A percentile compares a stretch with the other conserved stretches of the same genome.
Conservation (phyloP, 1,140 invertebrate species). For the Planococcus citri region DNA sequence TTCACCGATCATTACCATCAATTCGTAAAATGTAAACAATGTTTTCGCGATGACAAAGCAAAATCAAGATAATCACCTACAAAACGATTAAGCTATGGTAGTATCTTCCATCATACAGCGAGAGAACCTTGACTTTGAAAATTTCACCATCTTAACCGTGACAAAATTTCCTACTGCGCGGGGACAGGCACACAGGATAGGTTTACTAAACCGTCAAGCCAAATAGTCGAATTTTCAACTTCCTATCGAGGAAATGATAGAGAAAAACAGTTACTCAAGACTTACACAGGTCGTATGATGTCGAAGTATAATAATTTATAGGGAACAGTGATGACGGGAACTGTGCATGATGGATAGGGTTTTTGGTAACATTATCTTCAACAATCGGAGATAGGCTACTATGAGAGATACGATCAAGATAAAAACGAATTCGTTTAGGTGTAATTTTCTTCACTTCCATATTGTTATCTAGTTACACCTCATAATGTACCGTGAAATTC, state of each 20-base stretch:
- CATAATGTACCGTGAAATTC: not conserved
- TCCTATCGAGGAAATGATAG: not conserved
- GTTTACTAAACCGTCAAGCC: too few relatives aligned
- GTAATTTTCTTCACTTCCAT: not conserved
- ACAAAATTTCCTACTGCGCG: too few relatives aligned
- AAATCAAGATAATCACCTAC: too few relatives aligned
- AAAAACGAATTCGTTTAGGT: not conserved
- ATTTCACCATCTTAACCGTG: too few relatives aligned
- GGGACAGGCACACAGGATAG: too few relatives aligned
- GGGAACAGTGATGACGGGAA: not conserved
- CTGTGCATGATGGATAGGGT: not conserved
- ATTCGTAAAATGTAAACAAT: too few relatives aligned
- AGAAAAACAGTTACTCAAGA: not conserved
- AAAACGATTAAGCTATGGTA: too few relatives aligned
- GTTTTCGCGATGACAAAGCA: too few relatives aligned
- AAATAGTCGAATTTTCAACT: not conserved
- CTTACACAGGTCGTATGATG: not conserved
- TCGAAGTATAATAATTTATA: not conserved
- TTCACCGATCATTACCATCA: too few relatives aligned
- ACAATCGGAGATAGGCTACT: not conserved
- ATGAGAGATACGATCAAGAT: not conserved
- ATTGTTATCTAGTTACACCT: not conserved
- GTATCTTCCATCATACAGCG: too few relatives aligned
- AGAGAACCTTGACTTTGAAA: too few relatives aligned
- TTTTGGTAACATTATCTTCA: not conserved